A percentile compares a stretch with the other conserved stretches of the same genome.
Evolutionary conservation across 1,140 invertebrate species (phyloP).

Genomic region (Patella vulgata): DNA sequence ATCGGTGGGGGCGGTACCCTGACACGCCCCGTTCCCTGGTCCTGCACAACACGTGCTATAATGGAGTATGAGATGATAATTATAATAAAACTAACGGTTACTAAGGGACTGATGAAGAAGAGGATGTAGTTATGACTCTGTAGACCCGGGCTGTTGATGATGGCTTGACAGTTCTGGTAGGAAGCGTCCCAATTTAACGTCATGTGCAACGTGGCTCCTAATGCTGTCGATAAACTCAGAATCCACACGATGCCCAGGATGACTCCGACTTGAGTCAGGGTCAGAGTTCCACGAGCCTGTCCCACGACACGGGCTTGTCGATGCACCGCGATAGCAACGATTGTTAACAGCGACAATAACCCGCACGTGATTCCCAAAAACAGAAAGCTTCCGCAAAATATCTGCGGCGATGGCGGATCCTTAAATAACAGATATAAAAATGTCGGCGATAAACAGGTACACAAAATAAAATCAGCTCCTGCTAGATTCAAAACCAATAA

Average conservation of each 20-base stretch:
- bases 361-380: slow-evolving; percentile 46
- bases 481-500: slow-evolving; percentile 49
- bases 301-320: slow-evolving; percentile 40
- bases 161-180: slow-evolving; percentile 36
- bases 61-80: slow-evolving; percentile 40
- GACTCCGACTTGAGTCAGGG: slow-evolving; percentile 27
- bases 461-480: slow-evolving; percentile 48
- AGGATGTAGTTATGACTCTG: slow-evolving; percentile 44
- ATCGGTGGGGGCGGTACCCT: not conserved
- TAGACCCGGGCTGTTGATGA: slow-evolving; percentile 40
- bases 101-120: slow-evolving; percentile 46
- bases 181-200: slow-evolving; percentile 38
- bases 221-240: slow-evolving; percentile 34
- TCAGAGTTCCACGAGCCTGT: slow-evolving; percentile 30
- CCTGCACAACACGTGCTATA: slow-evolving; percentile 37
- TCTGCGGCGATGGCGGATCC: slow-evolving; percentile 36
- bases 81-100: slow-evolving; percentile 38
- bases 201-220: slow-evolving; percentile 44
- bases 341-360: slow-evolving; percentile 41
- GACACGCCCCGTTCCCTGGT: slow-evolving; percentile 24
- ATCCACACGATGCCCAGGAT: slow-evolving; percentile 44
- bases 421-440: slow-evolving; percentile 48
- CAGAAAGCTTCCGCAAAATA: slow-evolving; percentile 49
- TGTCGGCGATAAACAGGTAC: slow-evolving; percentile 43
- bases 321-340: slow-evolving; percentile 47